Evolutionary conservation across 1,140 invertebrate genomes (phyloP), one percentile per base, ranked within the genome.

Genomic region (Drosophila mayri): DNA sequence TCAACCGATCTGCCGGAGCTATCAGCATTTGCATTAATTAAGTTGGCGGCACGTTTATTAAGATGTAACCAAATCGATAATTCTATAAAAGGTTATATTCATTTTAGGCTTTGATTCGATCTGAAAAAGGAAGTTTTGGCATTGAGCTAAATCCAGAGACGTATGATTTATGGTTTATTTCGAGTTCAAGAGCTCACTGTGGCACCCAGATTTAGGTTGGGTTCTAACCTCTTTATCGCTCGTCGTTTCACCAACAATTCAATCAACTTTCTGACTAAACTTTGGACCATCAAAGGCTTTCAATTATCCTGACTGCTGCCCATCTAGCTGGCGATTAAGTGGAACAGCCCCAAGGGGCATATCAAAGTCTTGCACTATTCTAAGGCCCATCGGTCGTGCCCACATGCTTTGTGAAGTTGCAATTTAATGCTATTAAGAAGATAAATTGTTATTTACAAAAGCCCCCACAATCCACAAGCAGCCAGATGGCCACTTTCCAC

Each of bases 401-500:
- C 67, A 73, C 66, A 73, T 73, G 70, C 70, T 73, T 73, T 73
- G 35, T 60, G 70, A 60, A 60, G 70, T 73, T 72, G 70, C 70
- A 72, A 73, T 73, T 73, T 73, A 73, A 73, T 73, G 59, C 67
- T 71, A 55, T 78, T 54, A 62, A 62, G 52, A 59, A 67, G 59
- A 85, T 85, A 81, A 60, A 84, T 85, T 66, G 66, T 61, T 85
- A 52, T 80, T 76, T 80, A 55, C 76, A 84, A 67, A 70, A 46
- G 46, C 59, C 54, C 41, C 22, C 68, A 55, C 52, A 55, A 38
- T 55, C 52, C 50, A 49, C 25, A 49, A 57, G 60, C 32, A 20
- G 62, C 16, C 73, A 75, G 47, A 64, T 75, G 70, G 70, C 38
- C 44, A 54, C 74, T 76, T 50, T 65, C 46, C 32, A 40, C 37